Percentiles rank a stretch among this genome's conserved stretches.
Conservation (phyloP, 2,888 invertebrate genomes). For the Brachylomia viminalis region DNA sequence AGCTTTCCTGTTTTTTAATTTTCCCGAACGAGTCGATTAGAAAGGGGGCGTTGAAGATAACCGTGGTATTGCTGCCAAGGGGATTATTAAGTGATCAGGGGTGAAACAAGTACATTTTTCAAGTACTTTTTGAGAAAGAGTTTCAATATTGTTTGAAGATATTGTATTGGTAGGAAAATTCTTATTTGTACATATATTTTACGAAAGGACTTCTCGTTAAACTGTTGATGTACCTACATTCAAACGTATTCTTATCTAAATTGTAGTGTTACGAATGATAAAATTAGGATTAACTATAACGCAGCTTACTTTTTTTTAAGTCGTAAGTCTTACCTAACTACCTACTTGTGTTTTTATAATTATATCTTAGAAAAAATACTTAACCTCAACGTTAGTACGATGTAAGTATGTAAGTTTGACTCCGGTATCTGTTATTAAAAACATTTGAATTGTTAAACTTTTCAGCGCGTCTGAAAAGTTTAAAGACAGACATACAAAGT, state of each 20-base stretch:
- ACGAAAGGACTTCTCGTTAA: neutral
- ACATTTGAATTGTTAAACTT: neutral
- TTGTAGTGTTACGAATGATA: no score
- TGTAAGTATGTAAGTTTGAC: neutral
- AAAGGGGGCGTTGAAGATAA: constrained; percentile 37
- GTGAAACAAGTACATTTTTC: constrained; percentile 4
- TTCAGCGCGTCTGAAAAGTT: neutral
- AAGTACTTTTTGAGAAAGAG: neutral
- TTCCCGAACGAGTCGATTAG: constrained; percentile 50
- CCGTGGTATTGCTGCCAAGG: constrained; percentile 20
- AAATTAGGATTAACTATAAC: neutral
- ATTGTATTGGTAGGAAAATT: neutral
- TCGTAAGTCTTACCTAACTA: no score
- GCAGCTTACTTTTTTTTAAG: no score
- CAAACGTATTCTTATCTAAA: neutral
- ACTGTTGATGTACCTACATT: neutral
- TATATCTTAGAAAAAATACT: neutral
- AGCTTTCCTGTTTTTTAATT: constrained; percentile 62
- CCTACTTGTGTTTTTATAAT: neutral
- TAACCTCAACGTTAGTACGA: no score
- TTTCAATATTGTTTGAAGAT: neutral
- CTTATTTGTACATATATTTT: neutral
- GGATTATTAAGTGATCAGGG: constrained; percentile 40
- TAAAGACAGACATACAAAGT: neutral
- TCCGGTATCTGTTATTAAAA: neutral